Evolutionary conservation across 2,888 invertebrate species (phyloP).

Genomic region (Rhogogaster chlorosoma): DNA sequence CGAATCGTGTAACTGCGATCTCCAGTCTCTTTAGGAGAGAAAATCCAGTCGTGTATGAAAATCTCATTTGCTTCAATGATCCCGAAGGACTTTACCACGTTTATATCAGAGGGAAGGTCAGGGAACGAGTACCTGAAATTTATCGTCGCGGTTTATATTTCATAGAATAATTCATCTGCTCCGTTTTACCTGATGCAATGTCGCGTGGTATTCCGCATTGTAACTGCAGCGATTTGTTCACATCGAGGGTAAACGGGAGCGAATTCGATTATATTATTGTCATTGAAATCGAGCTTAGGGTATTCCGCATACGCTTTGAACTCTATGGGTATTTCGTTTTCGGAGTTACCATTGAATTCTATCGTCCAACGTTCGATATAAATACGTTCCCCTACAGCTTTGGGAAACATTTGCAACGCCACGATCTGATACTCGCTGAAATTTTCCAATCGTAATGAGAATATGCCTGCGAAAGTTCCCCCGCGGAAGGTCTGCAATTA

Average conservation of each 20-base stretch:
- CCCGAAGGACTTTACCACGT: conserved; percentile 55
- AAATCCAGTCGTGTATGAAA: conserved; percentile 62
- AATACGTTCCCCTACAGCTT: conserved; percentile 63
- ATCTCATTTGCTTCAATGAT: conserved; percentile 65
- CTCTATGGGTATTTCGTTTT: conserved; percentile 71
- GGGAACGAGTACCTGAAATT: conserved; percentile 60
- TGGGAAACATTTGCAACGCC: conserved; percentile 73
- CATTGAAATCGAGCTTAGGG: conserved; percentile 71
- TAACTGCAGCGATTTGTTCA: conserved; percentile 66
- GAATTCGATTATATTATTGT: conserved; percentile 72
- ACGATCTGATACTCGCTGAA: conserved; percentile 74
- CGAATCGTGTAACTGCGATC: conserved; percentile 59
- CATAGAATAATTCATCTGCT: neutral
- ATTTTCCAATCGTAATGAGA: conserved; percentile 12
- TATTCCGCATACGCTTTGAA: conserved; percentile 76
- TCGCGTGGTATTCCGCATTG: conserved; percentile 75
- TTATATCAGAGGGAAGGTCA: conserved; percentile 58
- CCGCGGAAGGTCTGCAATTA: neutral
- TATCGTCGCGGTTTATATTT: neutral
- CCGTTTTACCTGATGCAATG: conserved; percentile 73
- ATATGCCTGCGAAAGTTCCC: neutral
- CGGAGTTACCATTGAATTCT: conserved; percentile 75
- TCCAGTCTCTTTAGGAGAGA: conserved; percentile 60
- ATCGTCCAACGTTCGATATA: conserved; percentile 78
- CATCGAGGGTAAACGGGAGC: conserved; percentile 74